Percentiles rank a stretch among this genome's conserved stretches.
Evolutionary conservation across 2,888 invertebrate species (phyloP).

Genomic region (Spodoptera exigua): DNA sequence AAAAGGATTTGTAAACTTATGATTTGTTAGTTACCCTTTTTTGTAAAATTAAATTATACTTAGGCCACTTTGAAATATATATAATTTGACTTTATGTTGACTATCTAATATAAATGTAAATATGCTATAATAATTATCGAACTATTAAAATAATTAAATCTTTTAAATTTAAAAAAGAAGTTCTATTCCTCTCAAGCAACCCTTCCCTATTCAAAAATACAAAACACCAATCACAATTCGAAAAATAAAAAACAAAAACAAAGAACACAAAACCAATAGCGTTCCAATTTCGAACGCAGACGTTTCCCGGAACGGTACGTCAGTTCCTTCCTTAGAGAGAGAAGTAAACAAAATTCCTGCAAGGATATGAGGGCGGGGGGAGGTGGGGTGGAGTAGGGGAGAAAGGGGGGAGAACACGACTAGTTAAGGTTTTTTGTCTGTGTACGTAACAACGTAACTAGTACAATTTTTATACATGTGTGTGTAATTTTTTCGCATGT

Average conservation of each 20-base stretch:
- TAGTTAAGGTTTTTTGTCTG: slow-evolving; percentile 87
- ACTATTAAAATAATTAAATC: too few relatives aligned
- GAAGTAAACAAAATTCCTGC: slow-evolving; percentile 89
- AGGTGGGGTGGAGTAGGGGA: slow-evolving; percentile 42
- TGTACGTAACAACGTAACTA: slow-evolving; percentile 68
- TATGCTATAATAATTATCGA: too few relatives aligned
- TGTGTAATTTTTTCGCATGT: slow-evolving; percentile 59
- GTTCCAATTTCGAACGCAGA: slow-evolving; percentile 79
- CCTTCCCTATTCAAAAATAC: slow-evolving; percentile 20
- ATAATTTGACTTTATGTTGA: too few relatives aligned
- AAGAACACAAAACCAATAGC: slow-evolving; percentile 75
- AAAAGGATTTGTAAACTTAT: too few relatives aligned
- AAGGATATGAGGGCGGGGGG: slow-evolving; percentile 82
- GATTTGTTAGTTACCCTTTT: too few relatives aligned
- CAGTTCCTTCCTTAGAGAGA: slow-evolving; percentile 82
- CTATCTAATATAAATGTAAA: too few relatives aligned
- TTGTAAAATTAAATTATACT: too few relatives aligned
- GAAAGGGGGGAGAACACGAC: slow-evolving; percentile 56
- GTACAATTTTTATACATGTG: slow-evolving; percentile 50
- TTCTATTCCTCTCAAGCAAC: too few relatives aligned
- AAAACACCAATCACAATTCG: slow-evolving; percentile 39
- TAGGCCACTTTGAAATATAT: too few relatives aligned
- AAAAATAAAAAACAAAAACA: slow-evolving; percentile 38
- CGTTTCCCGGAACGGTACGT: slow-evolving; percentile 70
- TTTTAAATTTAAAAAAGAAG: too few relatives aligned